A percentile compares a stretch with the other conserved stretches of the same genome.
Conservation (phyloP, 2,113 vertebrate species). For the Actenoides lindsayi region DNA sequence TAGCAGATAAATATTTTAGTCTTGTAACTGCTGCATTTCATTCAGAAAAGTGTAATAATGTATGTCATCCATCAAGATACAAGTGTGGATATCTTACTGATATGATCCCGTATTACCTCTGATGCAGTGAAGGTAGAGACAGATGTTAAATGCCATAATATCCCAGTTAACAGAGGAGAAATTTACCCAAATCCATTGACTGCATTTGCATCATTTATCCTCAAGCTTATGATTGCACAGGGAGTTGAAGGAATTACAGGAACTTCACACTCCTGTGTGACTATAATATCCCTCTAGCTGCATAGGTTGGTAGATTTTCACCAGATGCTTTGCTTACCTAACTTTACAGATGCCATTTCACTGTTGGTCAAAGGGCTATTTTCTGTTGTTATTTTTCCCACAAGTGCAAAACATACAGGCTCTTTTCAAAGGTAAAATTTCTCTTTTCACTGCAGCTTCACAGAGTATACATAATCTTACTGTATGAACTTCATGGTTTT, state of each 20-base stretch:
- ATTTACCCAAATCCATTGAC: background rate
- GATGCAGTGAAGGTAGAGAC: background rate
- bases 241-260: conserved; percentile 12
- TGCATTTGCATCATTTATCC: background rate
- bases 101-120: background rate
- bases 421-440: background rate
- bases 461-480: background rate
- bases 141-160: background rate
- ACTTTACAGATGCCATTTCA: background rate
- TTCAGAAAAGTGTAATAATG: background rate
- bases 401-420: background rate
- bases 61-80: background rate
- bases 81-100: background rate
- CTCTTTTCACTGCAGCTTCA: background rate
- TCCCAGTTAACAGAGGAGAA: background rate
- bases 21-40: background rate
- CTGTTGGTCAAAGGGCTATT: background rate
- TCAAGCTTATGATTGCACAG: background rate
- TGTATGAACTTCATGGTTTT: background rate
- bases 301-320: background rate
- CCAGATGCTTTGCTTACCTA: background rate
- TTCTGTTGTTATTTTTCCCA: background rate
- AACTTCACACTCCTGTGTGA: conserved; percentile 1
- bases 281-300: background rate
- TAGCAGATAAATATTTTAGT: background rate